These are phyloP conservation scores for Diorhabda sublineata DNA, from an alignment of 1,140 invertebrate species.

Conservation along the genomic window DNA sequence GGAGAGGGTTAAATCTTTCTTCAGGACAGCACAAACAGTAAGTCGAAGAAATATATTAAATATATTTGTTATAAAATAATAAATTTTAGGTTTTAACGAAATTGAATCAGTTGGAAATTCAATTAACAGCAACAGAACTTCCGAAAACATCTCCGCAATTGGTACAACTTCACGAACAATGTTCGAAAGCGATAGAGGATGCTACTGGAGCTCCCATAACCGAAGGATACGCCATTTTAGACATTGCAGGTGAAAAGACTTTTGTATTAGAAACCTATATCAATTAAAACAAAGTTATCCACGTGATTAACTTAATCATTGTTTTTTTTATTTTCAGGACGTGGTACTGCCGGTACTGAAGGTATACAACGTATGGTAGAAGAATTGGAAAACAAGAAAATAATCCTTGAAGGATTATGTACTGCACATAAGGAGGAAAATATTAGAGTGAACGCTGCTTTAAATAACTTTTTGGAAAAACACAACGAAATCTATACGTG, in stretches of 20 bases:
- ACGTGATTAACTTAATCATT: background rate
- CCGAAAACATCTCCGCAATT: constrained; percentile 60
- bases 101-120: constrained; percentile 73
- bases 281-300: background rate
- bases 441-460: constrained; percentile 60
- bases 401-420: constrained; percentile 62
- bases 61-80: background rate
- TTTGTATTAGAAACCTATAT: constrained; percentile 11
- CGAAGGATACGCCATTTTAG: constrained; percentile 70
- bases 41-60: constrained; percentile 27
- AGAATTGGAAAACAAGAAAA: constrained; percentile 71
- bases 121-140: constrained; percentile 64
- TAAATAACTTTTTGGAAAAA: constrained; percentile 66
- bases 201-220: constrained; percentile 60
- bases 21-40: constrained; percentile 66
- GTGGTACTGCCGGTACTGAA: constrained; percentile 61
- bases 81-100: constrained; percentile 62
- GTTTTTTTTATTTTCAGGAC: constrained; percentile 26
- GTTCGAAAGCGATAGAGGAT: constrained; percentile 61
- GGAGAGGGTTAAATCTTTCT: constrained; percentile 68
- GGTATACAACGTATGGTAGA: constrained; percentile 63
- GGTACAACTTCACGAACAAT: constrained; percentile 62
- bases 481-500: constrained; percentile 69
- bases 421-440: constrained; percentile 70
- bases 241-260: constrained; percentile 55